Evolutionary conservation across 2,888 invertebrate species (phyloP).

Genomic region (Pyrrhia umbra): DNA sequence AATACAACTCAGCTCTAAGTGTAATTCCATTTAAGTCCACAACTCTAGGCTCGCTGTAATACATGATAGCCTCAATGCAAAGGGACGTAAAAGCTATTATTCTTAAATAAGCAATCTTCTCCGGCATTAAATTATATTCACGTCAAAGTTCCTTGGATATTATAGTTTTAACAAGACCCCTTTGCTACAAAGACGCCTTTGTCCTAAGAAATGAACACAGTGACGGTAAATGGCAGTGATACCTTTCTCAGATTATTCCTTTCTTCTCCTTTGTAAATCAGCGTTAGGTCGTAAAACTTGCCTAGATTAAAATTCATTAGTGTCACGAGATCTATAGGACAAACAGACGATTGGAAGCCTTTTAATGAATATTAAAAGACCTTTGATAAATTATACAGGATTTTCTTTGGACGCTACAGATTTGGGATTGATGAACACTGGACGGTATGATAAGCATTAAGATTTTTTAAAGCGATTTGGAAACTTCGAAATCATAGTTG

Average conservation of each 20-base stretch:
- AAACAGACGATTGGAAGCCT: constrained; percentile 26
- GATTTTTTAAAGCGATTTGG: too few species aligned
- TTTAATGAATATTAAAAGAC: constrained; percentile 39
- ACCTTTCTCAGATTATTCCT: constrained; percentile 43
- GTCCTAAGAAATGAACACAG: constrained; percentile 42
- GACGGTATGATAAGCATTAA: too few species aligned
- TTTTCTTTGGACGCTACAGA: constrained; percentile 3
- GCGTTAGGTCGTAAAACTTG: constrained; percentile 40
- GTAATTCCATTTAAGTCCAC: constrained; percentile 42
- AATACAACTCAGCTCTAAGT: constrained; percentile 43
- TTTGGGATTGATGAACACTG: constrained; percentile 17
- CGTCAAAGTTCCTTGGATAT: constrained; percentile 32
- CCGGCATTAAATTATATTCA: constrained; percentile 45
- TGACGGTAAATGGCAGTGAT: constrained; percentile 43
- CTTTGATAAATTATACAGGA: constrained; percentile 11
- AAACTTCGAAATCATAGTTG: too few species aligned
- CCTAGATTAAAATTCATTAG: constrained; percentile 45
- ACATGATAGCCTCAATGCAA: constrained; percentile 36
- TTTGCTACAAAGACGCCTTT: constrained; percentile 53
- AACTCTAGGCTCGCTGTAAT: constrained; percentile 18
- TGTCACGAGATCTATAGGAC: constrained; percentile 8
- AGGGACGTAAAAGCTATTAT: constrained; percentile 25
- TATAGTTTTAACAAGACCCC: constrained; percentile 51
- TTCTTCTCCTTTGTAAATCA: constrained; percentile 50
- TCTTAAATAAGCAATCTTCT: constrained; percentile 50